phyloP scores from a whole-genome alignment of 2,888 invertebrate species.

The Drosophila emarginata region DNA sequence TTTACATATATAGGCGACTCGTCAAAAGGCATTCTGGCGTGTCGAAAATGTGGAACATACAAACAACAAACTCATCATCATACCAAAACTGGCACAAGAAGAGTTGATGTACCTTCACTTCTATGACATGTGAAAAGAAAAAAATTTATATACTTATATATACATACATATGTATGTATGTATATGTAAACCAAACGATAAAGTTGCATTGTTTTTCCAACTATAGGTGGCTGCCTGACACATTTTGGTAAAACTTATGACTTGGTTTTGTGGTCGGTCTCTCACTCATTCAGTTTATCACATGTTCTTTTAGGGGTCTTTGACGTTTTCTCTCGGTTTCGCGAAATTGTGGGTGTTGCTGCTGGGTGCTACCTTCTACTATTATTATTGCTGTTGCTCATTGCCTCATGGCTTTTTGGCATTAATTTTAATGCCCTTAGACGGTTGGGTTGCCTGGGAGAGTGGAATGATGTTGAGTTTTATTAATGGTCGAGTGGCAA shows the following conservation, averaged over 20 bases:
- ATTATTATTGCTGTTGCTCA: slow-evolving; percentile 17
- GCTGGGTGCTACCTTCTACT: slow-evolving; percentile 12
- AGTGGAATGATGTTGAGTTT: slow-evolving; percentile 15
- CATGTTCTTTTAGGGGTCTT: slow-evolving; percentile 24
- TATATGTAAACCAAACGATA: slow-evolving; percentile 1
- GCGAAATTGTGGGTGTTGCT: slow-evolving; percentile 24
- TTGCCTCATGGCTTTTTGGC: slow-evolving; percentile 19
- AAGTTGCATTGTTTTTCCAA: slow-evolving; percentile 45
- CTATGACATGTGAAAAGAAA: slow-evolving; percentile 38
- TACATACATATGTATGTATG: no score
- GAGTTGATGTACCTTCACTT: slow-evolving; percentile 20
- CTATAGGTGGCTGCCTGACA: slow-evolving; percentile 7
- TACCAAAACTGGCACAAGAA: slow-evolving; percentile 9
- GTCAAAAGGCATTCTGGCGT: slow-evolving; percentile 57
- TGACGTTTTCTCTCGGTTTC: slow-evolving; percentile 3
- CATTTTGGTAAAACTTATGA: not conserved
- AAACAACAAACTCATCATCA: slow-evolving; percentile 2
- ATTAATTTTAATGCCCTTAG: slow-evolving; percentile 58
- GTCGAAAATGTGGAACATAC: slow-evolving; percentile 44
- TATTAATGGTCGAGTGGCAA: slow-evolving; percentile 32
- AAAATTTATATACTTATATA: not conserved
- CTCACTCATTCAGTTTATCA: slow-evolving; percentile 9
- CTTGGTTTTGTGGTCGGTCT: not conserved
- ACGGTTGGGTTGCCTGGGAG: not conserved
- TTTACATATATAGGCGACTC: slow-evolving; percentile 1